Base-by-base conservation (phyloP, 2,888 invertebrate genomes). In the Phalangium opilio region DNA sequence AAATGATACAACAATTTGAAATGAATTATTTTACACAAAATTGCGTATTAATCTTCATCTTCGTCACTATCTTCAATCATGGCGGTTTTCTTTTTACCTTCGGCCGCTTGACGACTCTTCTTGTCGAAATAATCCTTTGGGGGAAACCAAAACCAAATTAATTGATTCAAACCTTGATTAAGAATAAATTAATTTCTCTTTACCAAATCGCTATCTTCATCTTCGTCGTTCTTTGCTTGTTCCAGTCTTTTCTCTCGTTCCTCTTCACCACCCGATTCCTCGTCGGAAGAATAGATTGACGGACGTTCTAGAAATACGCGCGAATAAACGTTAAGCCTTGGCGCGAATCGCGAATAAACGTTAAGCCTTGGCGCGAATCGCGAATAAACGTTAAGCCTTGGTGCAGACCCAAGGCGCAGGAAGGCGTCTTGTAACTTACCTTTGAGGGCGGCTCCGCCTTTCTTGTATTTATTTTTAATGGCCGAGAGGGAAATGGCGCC, bases 391-490 rank as follows among this genome's bases (percentile, higher is more conserved):
- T 39, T 4, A 34, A 1, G 34, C 19, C 27, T 27, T 27, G 27
- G 27, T 27, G 27, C n/a, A n/a, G n/a, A n/a, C n/a, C n/a, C n/a
- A n/a, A n/a, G n/a, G n/a, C n/a, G 27, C 27, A 41, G 11, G 11
- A 38, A 15, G 18, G 38, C 18, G 5, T 38, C 4, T 38, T 38
- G 4, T 11, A 35, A 49, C 11, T 41, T 35, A 47, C 41, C 44
- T 36, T 46, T 50, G 34, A 41, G 41, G 14, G 47, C 47, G 20
- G 50, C 48, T 11, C 66, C 65, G 21, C 78, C 78, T 64, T 76
- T 75, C 60, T 90, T 93, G 68, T 86, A 91, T 62, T 85, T 83
- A 67, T 84, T 90, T 69, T 95, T 95, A 64, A 95, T 93, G 38
- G 91, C 91, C 48, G 83, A 79, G 18, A 95, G 71, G 1, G 91